A percentile compares a stretch with the other conserved stretches of the same genome.
phyloP scores from a whole-genome alignment of 2,797 vertebrate genomes.

The Melanotaenia parkinsoni region DNA sequence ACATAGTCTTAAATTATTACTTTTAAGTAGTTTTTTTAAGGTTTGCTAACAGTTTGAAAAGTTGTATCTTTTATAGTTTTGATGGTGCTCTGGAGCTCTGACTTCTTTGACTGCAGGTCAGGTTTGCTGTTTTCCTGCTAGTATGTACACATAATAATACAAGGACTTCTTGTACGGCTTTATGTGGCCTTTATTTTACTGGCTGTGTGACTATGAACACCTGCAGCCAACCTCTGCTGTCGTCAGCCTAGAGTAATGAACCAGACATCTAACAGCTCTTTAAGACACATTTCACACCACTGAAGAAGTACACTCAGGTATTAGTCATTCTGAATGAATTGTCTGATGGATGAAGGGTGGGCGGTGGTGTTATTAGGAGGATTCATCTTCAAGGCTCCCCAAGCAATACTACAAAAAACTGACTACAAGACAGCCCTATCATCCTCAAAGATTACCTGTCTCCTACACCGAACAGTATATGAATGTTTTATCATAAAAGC shows the following conservation, averaged over 20 bases:
- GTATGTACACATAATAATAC: neutral
- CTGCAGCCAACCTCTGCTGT: constrained; percentile 49
- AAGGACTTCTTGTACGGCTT: constrained; percentile 7
- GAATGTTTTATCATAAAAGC: constrained; percentile 88
- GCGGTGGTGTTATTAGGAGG: constrained; percentile 73
- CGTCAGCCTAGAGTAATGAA: constrained; percentile 74
- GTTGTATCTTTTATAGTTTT: neutral
- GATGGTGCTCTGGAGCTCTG: neutral
- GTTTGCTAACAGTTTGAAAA: neutral
- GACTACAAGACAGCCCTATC: constrained; percentile 86
- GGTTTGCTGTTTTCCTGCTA: constrained; percentile 1
- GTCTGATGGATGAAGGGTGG: constrained; percentile 67
- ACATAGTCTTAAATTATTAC: neutral
- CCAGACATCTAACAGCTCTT: constrained; percentile 75
- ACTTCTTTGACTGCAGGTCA: neutral
- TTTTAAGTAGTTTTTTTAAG: neutral
- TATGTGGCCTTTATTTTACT: constrained; percentile 22
- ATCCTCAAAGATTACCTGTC: constrained; percentile 81
- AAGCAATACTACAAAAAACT: constrained; percentile 82
- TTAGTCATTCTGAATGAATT: constrained; percentile 67
- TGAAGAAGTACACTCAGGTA: constrained; percentile 73
- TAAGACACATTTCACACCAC: constrained; percentile 72
- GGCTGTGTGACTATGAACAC: constrained; percentile 12
- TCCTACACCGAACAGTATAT: constrained; percentile 78
- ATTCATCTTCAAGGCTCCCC: constrained; percentile 74